phyloP scores from a whole-genome alignment of 2,888 invertebrate genomes.

The Opisthograptis luteolata region DNA sequence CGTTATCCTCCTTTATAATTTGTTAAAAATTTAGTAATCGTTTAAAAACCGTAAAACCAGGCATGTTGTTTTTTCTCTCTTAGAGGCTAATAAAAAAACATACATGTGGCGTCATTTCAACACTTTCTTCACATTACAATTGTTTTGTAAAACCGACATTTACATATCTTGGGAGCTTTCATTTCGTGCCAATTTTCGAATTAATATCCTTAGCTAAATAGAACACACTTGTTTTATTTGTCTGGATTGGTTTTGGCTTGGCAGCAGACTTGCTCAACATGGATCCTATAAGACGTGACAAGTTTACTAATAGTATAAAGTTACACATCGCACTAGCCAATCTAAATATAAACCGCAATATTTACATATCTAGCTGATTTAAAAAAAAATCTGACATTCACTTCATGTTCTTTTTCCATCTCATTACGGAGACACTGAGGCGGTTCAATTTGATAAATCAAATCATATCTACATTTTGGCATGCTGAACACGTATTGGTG shows the following conservation, averaged over 20 bases:
- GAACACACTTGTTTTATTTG: conserved; percentile 46
- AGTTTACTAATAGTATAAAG: conserved; percentile 14
- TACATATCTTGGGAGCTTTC: conserved; percentile 43
- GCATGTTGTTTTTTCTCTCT: too few species aligned
- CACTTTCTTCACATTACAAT: conserved; percentile 58
- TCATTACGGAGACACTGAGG: conserved; percentile 8
- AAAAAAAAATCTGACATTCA: conserved; percentile 2
- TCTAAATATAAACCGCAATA: conserved; percentile 5
- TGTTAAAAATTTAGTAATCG: too few species aligned
- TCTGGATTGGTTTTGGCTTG: conserved; percentile 37
- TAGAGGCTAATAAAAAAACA: too few species aligned
- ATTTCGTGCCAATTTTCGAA: conserved; percentile 50
- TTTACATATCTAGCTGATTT: neutral
- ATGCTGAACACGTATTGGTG: conserved; percentile 1
- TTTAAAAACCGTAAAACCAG: too few species aligned
- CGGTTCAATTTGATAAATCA: conserved; percentile 8
- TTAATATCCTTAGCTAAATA: conserved; percentile 49
- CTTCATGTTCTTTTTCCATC: conserved; percentile 2
- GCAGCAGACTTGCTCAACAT: conserved; percentile 32
- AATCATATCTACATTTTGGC: conserved; percentile 17
- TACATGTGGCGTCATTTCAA: conserved; percentile 43
- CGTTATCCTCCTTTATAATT: too few species aligned
- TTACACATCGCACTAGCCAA: neutral
- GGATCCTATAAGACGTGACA: conserved; percentile 11
- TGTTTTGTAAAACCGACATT: too few species aligned